Conservation (phyloP, 2,797 vertebrate species). For the Carapus acus region DNA sequence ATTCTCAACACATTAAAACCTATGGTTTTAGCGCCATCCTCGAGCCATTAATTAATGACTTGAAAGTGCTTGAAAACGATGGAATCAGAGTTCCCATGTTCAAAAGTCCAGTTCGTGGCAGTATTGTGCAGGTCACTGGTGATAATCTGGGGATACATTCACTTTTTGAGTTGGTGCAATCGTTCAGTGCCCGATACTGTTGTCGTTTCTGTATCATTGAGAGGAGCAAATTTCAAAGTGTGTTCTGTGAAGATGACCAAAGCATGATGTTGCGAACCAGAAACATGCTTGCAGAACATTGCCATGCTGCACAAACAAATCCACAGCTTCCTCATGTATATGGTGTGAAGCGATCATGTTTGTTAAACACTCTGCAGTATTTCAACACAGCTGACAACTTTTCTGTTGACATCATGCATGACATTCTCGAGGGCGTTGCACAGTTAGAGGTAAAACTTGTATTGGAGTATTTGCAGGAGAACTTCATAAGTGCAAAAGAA, state of each 20-base stretch:
- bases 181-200: slow-evolving; percentile 30
- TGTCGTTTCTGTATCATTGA: slow-evolving; percentile 34
- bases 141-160: slow-evolving; percentile 26
- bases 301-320: slow-evolving; percentile 32
- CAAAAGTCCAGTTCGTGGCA: slow-evolving; percentile 12
- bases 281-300: slow-evolving; percentile 9
- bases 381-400: slow-evolving; percentile 35
- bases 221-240: slow-evolving; percentile 33
- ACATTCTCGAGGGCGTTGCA: slow-evolving; percentile 30
- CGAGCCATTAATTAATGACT: slow-evolving; percentile 6
- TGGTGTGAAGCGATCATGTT: slow-evolving; percentile 23
- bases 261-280: slow-evolving; percentile 22
- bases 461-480: slow-evolving; percentile 9
- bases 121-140: slow-evolving; percentile 30
- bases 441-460: slow-evolving; percentile 27
- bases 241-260: slow-evolving; percentile 31
- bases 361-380: slow-evolving; percentile 34
- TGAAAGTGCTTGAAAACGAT: slow-evolving; percentile 28
- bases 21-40: slow-evolving; percentile 15
- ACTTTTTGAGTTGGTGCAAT: slow-evolving; percentile 30
- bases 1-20: slow-evolving; percentile 20
- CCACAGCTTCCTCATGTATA: slow-evolving; percentile 20
- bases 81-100: slow-evolving; percentile 22
- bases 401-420: slow-evolving; percentile 33
- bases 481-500: slow-evolving; percentile 21